Conservation (phyloP, 2,888 invertebrate genomes). For the Volucella inflata region DNA sequence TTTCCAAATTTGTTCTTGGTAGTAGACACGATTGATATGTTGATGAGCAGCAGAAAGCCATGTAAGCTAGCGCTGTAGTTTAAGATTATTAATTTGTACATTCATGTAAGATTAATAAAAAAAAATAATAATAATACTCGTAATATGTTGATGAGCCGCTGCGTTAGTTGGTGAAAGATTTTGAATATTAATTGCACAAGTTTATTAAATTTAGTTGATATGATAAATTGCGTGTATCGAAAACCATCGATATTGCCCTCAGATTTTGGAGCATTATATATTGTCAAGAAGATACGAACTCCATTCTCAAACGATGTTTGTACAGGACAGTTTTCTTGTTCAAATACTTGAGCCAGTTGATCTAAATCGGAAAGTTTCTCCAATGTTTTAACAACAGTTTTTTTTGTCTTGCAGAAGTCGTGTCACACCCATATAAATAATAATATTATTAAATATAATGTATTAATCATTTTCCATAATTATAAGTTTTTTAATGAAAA, state of each 20-base stretch:
- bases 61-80: too few relatives aligned
- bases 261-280: conserved; percentile 21
- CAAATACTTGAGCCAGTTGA: not conserved
- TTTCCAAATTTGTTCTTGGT: not conserved
- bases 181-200: not conserved
- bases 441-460: not conserved
- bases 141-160: too few relatives aligned
- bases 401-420: not conserved
- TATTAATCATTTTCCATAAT: too few relatives aligned
- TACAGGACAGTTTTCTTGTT: not conserved
- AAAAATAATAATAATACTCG: too few relatives aligned
- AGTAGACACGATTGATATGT: too few relatives aligned
- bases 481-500: too few relatives aligned
- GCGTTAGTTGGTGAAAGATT: not conserved
- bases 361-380: not conserved
- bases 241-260: conserved; percentile 4
- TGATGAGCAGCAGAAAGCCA: too few relatives aligned
- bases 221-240: conserved; percentile 8
- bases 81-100: too few relatives aligned
- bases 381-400: not conserved
- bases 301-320: conserved; percentile 2
- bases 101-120: too few relatives aligned
- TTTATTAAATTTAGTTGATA: not conserved
- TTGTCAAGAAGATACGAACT: conserved; percentile 5
- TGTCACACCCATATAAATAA: not conserved